Evolutionary conservation across 2,113 vertebrate species (phyloP).

Genomic region (Hypanus sabinus): DNA sequence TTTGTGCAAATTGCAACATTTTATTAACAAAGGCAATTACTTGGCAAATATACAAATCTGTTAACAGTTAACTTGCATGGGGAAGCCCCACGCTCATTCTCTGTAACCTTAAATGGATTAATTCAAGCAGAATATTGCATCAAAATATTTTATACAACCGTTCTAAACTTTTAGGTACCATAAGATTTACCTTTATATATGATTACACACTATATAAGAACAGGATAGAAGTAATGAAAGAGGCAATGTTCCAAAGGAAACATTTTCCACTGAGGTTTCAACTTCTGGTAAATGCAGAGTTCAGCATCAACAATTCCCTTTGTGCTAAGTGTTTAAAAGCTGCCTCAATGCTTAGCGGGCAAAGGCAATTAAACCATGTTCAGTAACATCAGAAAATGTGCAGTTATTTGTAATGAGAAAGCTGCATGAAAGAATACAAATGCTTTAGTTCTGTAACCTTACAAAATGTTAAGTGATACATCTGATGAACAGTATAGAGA

Average conservation of each 20-base stretch:
- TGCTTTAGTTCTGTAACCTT: constrained; percentile 5
- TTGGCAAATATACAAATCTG: neutral
- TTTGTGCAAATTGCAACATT: neutral
- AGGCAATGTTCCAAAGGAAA: neutral
- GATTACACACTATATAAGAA: neutral
- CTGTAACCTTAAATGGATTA: neutral
- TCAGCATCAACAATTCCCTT: neutral
- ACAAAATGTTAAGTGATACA: constrained; percentile 9
- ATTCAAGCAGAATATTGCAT: neutral
- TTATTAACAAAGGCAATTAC: neutral
- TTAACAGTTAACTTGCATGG: neutral
- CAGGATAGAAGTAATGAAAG: no score
- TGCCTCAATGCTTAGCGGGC: neutral
- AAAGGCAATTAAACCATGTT: constrained; percentile 14
- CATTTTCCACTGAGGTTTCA: constrained; percentile 3
- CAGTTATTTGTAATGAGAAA: constrained; percentile 34
- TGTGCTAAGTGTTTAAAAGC: constrained; percentile 19
- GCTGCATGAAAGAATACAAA: constrained; percentile 26
- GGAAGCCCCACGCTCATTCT: neutral
- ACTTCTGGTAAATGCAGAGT: constrained; percentile 17
- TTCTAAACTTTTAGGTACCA: neutral
- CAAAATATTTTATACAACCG: no score
- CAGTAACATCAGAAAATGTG: constrained; percentile 20
- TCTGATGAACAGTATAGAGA: neutral
- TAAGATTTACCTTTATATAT: neutral